Evolutionary conservation across 2,888 invertebrate species (phyloP), one percentile per base, ranked within the genome.

Genomic region (Troilus luridus): DNA sequence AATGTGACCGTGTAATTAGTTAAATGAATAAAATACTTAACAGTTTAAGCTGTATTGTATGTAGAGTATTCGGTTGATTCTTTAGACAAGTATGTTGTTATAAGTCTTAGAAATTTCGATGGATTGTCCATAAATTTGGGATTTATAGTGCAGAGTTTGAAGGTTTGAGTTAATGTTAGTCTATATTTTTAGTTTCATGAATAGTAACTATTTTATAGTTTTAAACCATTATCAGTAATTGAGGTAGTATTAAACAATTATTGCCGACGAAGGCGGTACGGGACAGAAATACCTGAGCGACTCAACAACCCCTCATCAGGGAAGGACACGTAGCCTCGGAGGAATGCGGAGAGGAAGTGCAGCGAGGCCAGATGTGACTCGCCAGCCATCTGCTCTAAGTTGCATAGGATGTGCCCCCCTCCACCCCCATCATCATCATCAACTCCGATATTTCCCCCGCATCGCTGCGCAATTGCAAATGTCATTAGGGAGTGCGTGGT

Each of bases 341-440:
- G 72, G 72, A 77, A 77, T 77, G 72, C 72, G 72, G 0, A 77
- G 17, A 41, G 41, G 72, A 77, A 77, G 41, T 77, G 72, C 72
- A 77, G 72, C 27, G 72, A 7, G 72, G 27, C 27, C 72, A 77
- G 72, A 77, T 77, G 72, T 41, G 72, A 1, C 41, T 41, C 41
- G 8, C 27, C 27, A 19, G 72, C 72, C 72, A 41, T 77, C 72
- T 77, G 27, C 19, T 41, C 12, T 2, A 24, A 11, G 24, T 11
- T 67, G 11, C 41, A 41, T 41, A 41, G 41, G 41, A 41, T 41
- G 41, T 41, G 41, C 41, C 41, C 41, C 41, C 41, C 41, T 41
- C 41, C 41, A 41, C 5, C 5, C 41, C 41, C 41, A 41, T 41
- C 9, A 77, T 77, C 9, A 9, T 10, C 72, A 41, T 77, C 72